Conservation (phyloP, 2,888 invertebrate genomes). For the Clitarchus hookeri region DNA sequence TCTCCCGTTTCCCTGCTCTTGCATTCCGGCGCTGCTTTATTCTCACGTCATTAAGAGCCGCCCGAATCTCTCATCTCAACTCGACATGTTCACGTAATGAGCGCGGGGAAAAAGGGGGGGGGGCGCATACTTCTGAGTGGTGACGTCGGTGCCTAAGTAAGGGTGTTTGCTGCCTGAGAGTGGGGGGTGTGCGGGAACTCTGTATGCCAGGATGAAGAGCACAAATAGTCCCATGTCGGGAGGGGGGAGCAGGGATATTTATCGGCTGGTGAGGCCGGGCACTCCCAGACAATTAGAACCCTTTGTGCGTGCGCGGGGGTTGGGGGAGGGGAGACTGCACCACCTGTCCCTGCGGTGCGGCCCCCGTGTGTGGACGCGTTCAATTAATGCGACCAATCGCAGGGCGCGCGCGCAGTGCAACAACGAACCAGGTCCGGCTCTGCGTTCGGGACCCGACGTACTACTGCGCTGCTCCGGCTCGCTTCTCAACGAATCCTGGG, state of each 20-base stretch:
- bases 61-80: too few species aligned
- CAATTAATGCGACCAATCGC: background rate
- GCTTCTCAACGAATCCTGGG: too few species aligned
- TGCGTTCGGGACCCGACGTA: background rate
- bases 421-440: background rate
- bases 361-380: background rate
- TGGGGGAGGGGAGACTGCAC: background rate
- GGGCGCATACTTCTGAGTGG: too few species aligned
- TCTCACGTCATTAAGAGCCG: too few species aligned
- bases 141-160: too few species aligned
- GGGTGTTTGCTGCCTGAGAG: too few species aligned
- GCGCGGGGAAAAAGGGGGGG: too few species aligned
- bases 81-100: too few species aligned
- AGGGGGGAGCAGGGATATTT: background rate
- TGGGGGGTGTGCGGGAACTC: too few species aligned
- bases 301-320: background rate
- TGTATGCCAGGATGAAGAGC: background rate
- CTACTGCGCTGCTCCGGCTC: too few species aligned
- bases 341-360: background rate
- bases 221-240: background rate
- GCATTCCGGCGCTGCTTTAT: too few species aligned
- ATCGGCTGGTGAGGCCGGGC: background rate
- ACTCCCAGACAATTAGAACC: constrained; percentile 10
- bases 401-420: background rate
- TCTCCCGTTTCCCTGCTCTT: too few species aligned